Evolutionary conservation across 2,113 vertebrate species (phyloP).

Genomic region (Pandion haliaetus): DNA sequence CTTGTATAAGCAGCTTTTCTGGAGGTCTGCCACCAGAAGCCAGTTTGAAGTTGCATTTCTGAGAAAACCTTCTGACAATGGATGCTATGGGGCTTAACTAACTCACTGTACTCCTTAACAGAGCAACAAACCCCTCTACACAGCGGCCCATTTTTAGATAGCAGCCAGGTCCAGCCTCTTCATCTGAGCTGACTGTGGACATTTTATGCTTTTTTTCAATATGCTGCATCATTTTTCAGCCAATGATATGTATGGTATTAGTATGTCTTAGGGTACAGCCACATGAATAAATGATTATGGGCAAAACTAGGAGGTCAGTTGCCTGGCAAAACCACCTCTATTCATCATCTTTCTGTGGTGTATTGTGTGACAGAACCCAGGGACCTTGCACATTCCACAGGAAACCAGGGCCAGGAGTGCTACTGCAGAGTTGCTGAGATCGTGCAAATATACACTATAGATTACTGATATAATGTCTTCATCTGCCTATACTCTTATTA

Average conservation of each 20-base stretch:
- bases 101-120: not conserved
- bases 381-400: conserved; percentile 24
- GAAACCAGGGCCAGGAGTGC: conserved; percentile 29
- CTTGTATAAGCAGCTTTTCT: not conserved
- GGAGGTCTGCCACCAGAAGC: not conserved
- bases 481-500: not conserved
- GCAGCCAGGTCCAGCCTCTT: not conserved
- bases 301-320: conserved; percentile 24
- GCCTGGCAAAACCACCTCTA: conserved; percentile 44
- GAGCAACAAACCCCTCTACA: not conserved
- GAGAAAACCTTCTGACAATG: not conserved
- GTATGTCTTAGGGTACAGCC: not conserved
- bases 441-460: not conserved
- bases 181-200: not conserved
- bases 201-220: not conserved
- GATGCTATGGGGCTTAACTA: not conserved
- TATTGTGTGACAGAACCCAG: conserved; percentile 29
- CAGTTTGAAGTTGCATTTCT: not conserved
- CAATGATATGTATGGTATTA: not conserved
- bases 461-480: not conserved
- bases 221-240: conserved; percentile 6
- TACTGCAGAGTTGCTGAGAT: conserved; percentile 27
- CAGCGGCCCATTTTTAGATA: not conserved
- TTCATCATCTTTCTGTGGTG: conserved; percentile 23
- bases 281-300: conserved; percentile 26